Base-by-base conservation (phyloP, 2,113 vertebrate species). In the Eudyptes chrysolophus region DNA sequence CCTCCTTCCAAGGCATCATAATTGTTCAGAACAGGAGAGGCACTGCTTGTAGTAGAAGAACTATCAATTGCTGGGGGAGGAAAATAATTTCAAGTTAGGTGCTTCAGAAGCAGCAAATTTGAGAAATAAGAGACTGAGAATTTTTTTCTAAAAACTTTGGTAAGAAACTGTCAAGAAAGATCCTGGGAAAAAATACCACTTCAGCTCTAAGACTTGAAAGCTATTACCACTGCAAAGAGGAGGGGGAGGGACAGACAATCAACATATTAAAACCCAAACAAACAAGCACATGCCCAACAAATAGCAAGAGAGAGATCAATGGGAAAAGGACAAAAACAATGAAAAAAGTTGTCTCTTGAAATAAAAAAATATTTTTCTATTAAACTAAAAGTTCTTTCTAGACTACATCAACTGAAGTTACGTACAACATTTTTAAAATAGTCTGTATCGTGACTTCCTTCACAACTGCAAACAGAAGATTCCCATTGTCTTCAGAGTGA, bases 1-100 rank as follows among this genome's bases (percentile, higher is more conserved):
- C 99, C 99, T 49, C 99, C 99, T 98, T 99, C 99, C 32, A 99
- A 97, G 54, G 98, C 99, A 78, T 99, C 99, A 1, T 99, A 99
- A 96, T 98, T 99, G 98, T 99, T 99, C 92, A 98, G 98, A 95
- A 99, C 97, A 16, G 99, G 99, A 72, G 99, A 99, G 24, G 99
- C 99, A 60, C 99, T 99, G 97, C 99, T 99, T 11, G 99, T 99
- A 77, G 99, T 99, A 66, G 99, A 99, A 13, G 99, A 99, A n/a
- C 99, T 99, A 96, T 99, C 99, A 51, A 99, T 98, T 52, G 99
- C 99, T 99, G 90, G 16, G 29, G 75, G 19, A 96, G 22, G 46
- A 88, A 89, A 86, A 74, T 18, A 76, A 20, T 55, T 74, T 65
- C 84, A 75, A 27, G n/a, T 71, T 15, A 57, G 75, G 15, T 94